Percentiles rank a stretch among this genome's conserved stretches.
phyloP scores from a whole-genome alignment of 2,113 vertebrate genomes.

The Conger conger region DNA sequence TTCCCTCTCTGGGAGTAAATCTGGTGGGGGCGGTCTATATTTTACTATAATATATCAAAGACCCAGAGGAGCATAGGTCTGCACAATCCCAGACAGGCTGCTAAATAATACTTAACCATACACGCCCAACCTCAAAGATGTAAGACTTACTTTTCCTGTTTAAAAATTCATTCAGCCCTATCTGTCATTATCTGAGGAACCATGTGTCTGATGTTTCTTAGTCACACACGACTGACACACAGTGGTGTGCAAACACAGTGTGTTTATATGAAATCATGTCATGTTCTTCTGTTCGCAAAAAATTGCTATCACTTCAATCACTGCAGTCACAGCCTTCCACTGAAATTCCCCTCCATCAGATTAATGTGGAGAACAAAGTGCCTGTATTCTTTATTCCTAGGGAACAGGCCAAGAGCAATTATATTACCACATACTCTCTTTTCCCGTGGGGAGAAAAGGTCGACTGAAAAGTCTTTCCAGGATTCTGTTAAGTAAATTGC shows the following conservation, averaged over 20 bases:
- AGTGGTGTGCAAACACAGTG: neutral
- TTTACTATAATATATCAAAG: neutral
- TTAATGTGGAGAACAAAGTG: neutral
- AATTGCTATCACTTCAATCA: slow-evolving; percentile 13
- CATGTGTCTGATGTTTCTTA: neutral
- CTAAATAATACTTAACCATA: neutral
- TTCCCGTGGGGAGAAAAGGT: neutral
- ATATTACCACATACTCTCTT: neutral
- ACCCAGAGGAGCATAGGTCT: neutral
- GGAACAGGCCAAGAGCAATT: neutral
- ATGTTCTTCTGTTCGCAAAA: neutral
- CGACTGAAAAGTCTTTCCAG: neutral
- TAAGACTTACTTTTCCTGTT: neutral
- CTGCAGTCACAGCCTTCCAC: neutral
- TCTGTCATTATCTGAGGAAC: neutral
- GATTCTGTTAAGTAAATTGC: neutral
- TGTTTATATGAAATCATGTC: neutral
- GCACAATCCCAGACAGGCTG: neutral
- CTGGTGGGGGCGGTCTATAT: slow-evolving; percentile 19
- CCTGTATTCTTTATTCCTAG: neutral
- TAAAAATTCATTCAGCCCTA: neutral
- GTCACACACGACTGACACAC: neutral
- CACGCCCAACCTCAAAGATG: neutral
- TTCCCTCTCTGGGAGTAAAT: slow-evolving; percentile 29
- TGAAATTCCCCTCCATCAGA: neutral